phyloP scores from a whole-genome alignment of 2,113 vertebrate species.

The Ramphastos sulfuratus region DNA sequence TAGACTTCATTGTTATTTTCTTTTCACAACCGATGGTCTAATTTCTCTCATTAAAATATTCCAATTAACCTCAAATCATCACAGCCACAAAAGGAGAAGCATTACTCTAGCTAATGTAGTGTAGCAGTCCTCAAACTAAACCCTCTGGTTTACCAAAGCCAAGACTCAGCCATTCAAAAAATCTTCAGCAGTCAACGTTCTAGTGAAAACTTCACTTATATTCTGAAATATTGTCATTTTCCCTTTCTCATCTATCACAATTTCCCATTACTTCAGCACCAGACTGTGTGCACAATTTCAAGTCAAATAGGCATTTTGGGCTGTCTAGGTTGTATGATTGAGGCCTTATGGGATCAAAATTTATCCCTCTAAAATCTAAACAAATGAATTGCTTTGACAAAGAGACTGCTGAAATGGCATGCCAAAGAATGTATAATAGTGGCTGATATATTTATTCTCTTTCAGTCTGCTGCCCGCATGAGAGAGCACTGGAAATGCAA shows the following conservation, averaged over 20 bases:
- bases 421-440: background rate
- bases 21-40: no score
- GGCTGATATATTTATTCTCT: background rate
- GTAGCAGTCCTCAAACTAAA: background rate
- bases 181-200: background rate
- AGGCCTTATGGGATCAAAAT: background rate
- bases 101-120: background rate
- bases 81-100: accelerated
- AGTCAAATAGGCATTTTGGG: background rate
- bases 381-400: background rate
- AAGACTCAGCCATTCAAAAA: background rate
- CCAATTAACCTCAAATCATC: no score
- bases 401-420: background rate
- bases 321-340: background rate
- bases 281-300: background rate
- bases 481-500: background rate
- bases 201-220: background rate
- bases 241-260: background rate
- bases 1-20: no score
- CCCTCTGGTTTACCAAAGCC: background rate
- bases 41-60: no score
- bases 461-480: background rate
- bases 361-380: background rate
- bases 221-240: background rate
- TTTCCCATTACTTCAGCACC: background rate